A percentile compares a stretch with the other conserved stretches of the same genome.
These are phyloP conservation scores for Abrostola tripartita DNA, from an alignment of 2,888 invertebrate species.

Conservation along the genomic window DNA sequence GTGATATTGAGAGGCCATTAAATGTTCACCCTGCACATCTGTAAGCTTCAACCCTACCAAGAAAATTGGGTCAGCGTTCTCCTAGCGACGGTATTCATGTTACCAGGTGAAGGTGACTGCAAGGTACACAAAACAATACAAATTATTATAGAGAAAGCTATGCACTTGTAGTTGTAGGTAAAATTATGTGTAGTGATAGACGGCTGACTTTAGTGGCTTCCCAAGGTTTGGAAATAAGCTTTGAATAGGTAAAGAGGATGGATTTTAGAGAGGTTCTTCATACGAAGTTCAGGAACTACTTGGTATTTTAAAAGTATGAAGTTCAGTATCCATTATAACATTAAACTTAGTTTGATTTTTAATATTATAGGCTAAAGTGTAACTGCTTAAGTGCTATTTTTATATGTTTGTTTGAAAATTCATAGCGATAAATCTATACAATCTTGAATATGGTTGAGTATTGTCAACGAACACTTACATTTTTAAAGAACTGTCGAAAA, in stretches of 20 bases:
- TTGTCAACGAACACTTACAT: no score
- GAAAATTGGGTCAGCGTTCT: constrained; percentile 50
- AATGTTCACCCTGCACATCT: not conserved
- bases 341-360: not conserved
- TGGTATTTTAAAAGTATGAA: no score
- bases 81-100: constrained; percentile 46
- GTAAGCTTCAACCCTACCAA: constrained; percentile 39
- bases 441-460: no score
- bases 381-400: no score
- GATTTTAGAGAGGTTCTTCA: no score
- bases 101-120: constrained; percentile 56
- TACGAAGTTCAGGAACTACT: no score
- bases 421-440: no score
- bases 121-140: constrained; percentile 45
- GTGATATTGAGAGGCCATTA: no score
- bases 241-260: no score
- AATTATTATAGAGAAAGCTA: constrained; percentile 35
- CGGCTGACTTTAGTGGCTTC: not conserved
- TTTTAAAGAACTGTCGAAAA: no score
- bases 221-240: constrained; percentile 1
- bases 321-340: not conserved
- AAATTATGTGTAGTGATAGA: not conserved
- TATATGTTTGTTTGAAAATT: no score
- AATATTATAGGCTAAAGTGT: no score
- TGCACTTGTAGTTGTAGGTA: constrained; percentile 21